These are phyloP conservation scores for Hiodon tergisus DNA, from an alignment of 2,113 vertebrate genomes.

Conservation along the genomic window DNA sequence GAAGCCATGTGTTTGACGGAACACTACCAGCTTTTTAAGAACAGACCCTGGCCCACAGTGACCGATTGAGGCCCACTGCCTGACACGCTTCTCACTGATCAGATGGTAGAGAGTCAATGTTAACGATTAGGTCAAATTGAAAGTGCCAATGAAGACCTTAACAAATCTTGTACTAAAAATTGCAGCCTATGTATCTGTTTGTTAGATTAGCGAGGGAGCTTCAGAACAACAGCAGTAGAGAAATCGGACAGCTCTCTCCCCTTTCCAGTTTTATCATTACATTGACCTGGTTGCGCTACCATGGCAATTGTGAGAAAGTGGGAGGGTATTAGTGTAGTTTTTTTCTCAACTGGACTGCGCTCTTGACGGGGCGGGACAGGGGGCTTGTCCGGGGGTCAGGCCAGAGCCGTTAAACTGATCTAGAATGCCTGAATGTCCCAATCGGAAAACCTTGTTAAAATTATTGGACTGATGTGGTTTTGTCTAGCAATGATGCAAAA, in stretches of 20 bases:
- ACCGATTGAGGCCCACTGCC: not conserved
- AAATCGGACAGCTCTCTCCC: not conserved
- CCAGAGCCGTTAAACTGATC: no score
- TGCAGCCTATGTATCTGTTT: not conserved
- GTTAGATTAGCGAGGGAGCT: not conserved
- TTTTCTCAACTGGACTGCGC: not conserved
- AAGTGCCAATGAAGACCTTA: not conserved
- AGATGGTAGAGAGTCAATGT: not conserved
- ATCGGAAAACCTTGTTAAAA: not conserved
- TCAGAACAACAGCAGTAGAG: conserved; percentile 13
- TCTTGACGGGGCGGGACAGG: not conserved
- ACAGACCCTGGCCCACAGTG: not conserved
- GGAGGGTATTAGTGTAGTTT: not conserved
- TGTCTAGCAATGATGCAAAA: no score
- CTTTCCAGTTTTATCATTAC: conserved; percentile 5
- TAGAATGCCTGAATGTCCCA: not conserved
- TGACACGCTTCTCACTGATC: not conserved
- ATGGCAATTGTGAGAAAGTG: conserved; percentile 21
- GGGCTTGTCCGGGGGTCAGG: no score
- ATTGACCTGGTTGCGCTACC: conserved; percentile 18
- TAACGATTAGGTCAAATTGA: not conserved
- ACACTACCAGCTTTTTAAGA: no score
- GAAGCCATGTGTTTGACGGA: no score
- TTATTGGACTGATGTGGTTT: not conserved
- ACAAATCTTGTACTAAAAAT: no score